phyloP scores from a whole-genome alignment of 1,140 invertebrate genomes.

The Holotrichia oblita region DNA sequence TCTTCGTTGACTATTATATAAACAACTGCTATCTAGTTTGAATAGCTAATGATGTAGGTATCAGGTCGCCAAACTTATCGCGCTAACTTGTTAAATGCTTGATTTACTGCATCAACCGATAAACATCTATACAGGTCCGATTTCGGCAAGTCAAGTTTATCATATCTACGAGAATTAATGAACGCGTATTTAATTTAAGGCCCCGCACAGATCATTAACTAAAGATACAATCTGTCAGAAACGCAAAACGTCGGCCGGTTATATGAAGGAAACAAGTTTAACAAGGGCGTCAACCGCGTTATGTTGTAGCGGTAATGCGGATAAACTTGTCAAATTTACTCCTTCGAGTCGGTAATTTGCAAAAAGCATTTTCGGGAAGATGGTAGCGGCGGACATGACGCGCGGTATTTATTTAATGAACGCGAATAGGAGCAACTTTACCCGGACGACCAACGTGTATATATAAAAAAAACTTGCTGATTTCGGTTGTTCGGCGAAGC shows the following conservation, averaged over 20 bases:
- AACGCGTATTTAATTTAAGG: slow-evolving; percentile 2
- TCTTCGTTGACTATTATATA: too few relatives aligned
- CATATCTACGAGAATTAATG: background rate
- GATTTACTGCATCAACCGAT: background rate
- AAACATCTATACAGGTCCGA: background rate
- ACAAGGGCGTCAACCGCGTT: background rate
- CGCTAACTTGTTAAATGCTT: background rate
- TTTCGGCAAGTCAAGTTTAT: background rate
- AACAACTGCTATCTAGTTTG: background rate
- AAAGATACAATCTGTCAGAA: slow-evolving; percentile 16
- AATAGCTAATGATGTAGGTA: background rate
- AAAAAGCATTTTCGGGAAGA: background rate
- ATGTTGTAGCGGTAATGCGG: slow-evolving; percentile 10
- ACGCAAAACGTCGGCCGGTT: background rate
- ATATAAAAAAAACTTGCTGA: background rate
- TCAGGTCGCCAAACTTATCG: background rate
- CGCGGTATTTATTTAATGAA: slow-evolving; percentile 17
- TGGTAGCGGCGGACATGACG: background rate
- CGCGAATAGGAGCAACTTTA: background rate
- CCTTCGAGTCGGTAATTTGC: slow-evolving; percentile 12
- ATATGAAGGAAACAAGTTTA: background rate
- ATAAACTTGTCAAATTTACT: slow-evolving; percentile 21
- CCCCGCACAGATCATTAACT: background rate
- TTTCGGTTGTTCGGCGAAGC: slow-evolving; percentile 1
- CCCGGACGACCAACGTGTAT: background rate